Evolutionary conservation across 2,797 vertebrate species (phyloP), one percentile per base, ranked within the genome.

Genomic region (Meriones psammophilus): DNA sequence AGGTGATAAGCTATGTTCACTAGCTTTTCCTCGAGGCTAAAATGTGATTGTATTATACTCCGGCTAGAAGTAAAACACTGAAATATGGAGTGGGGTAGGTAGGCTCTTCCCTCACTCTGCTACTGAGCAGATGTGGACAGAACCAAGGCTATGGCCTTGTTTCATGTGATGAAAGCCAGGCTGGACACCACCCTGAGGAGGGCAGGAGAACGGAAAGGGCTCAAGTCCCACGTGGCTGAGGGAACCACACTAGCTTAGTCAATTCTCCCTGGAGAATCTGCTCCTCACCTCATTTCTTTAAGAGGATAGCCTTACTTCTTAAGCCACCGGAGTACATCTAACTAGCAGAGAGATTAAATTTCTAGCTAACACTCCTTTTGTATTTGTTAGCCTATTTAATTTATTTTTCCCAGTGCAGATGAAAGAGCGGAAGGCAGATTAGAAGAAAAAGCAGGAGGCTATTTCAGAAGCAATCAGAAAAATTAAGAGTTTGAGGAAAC

Each of bases 151-250:
- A 0, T 14, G 13, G 3, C 50, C 20, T 73, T 3, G 22, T 14
- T 54, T 20, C 2, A 1, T 17, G 42, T 79, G 62, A 58, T 83
- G 8, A 24, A 33, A 18, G 5, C 7, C 30, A 87, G 14, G 22
- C 5, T 33, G 22, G 28, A 26, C 39, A 26, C 10, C 22, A 42
- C 0, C 5, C 20, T 42, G 0, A 6, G n/a, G 6, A 28, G 85
- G 50, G 26, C 36, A 54, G 62, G 30, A 30, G 58, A 83, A 18
- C 1, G 85, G 39, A 71, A 92, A 56, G 58, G 17, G 4, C 36
- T 7, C 8, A 20, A 33, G 36, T 18, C 36, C 8, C n/a, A 1
- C 39, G 42, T 39, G 84, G 30, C n/a, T 64, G 5, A 20, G 39
- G 30, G 62, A 17, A n/a, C 28, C 68, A 6, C 14, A 6, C n/a